phyloP scores from a whole-genome alignment of 1,140 invertebrate genomes.

The Bathynomus jamesi region DNA sequence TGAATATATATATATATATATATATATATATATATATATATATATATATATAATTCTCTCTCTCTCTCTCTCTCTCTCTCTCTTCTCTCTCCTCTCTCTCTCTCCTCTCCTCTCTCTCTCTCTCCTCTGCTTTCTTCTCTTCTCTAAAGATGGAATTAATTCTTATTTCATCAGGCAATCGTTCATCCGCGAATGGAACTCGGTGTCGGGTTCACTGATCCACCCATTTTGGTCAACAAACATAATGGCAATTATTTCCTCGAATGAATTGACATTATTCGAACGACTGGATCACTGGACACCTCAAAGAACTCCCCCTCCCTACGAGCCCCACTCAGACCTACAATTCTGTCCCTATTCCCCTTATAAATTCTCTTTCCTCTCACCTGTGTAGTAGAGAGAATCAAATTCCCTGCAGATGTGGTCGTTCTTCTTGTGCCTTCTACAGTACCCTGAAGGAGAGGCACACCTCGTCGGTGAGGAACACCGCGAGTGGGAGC shows the following conservation, averaged over 20 bases:
- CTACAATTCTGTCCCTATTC: background rate
- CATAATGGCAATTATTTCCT: too few species aligned
- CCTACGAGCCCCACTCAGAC: background rate
- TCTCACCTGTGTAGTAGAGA: background rate
- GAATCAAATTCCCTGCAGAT: background rate
- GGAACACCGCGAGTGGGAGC: background rate
- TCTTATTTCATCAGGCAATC: too few species aligned
- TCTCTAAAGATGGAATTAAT: too few species aligned
- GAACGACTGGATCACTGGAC: too few species aligned
- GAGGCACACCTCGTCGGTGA: background rate
- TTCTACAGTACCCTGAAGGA: background rate
- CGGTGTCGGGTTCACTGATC: too few species aligned
- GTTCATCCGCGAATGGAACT: too few species aligned
- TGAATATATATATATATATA: background rate
- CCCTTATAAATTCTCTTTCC: background rate
- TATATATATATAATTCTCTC: background rate
- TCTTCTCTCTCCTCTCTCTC: background rate
- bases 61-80: background rate
- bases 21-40: too few species aligned
- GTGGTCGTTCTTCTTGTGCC: background rate
- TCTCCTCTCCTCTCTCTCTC: background rate
- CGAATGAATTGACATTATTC: too few species aligned
- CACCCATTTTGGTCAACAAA: too few species aligned
- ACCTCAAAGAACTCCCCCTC: background rate
- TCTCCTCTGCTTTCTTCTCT: background rate